phyloP scores from a whole-genome alignment of 2,113 vertebrate species.

The Thunnus maccoyii region DNA sequence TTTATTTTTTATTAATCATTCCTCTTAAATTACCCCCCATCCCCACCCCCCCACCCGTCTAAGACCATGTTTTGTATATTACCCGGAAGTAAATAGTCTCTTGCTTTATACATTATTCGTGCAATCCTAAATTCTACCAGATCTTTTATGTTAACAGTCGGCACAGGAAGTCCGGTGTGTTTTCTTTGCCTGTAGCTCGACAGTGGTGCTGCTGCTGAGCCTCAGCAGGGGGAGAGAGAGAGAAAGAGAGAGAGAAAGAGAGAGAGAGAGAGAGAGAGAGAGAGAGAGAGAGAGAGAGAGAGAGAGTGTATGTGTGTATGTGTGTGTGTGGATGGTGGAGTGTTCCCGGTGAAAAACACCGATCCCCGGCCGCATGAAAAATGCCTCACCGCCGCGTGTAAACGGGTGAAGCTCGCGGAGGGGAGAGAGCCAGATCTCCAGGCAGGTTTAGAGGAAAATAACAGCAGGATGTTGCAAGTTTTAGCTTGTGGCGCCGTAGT shows the following conservation, averaged over 20 bases:
- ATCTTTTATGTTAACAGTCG: conserved; percentile 49
- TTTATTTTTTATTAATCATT: too few species aligned
- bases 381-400: conserved; percentile 67
- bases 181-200: conserved; percentile 14
- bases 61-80: too few species aligned
- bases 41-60: too few species aligned
- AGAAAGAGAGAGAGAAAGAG: not conserved
- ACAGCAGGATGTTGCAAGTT: conserved; percentile 83
- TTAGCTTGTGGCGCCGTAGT: conserved; percentile 83
- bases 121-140: too few species aligned
- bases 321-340: conserved; percentile 49
- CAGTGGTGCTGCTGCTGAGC: conserved; percentile 51
- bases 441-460: conserved; percentile 23
- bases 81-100: too few species aligned
- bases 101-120: too few species aligned
- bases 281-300: not conserved
- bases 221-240: not conserved
- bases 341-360: conserved; percentile 57
- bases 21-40: too few species aligned
- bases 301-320: not conserved
- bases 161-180: not conserved
- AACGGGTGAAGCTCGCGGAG: conserved; percentile 14
- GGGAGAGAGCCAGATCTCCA: conserved; percentile 35
- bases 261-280: not conserved
- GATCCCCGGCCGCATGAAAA: conserved; percentile 43